Conservation (phyloP, 1,140 invertebrate species). For the Rhysida immarginata region DNA sequence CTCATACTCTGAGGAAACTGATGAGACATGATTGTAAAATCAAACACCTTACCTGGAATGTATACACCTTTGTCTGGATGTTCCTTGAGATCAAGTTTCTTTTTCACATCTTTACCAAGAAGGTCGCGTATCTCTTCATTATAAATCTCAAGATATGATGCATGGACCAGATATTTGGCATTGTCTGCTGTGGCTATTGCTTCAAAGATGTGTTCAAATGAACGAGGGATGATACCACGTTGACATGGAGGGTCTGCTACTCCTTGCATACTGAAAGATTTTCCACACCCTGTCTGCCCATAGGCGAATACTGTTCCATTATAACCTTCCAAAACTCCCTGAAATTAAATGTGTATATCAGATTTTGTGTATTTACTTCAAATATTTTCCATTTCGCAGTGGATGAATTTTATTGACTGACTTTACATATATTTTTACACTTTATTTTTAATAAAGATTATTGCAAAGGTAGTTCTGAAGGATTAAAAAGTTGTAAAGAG, state of each 20-base stretch:
- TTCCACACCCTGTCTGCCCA: conserved; percentile 71
- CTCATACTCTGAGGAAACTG: not conserved
- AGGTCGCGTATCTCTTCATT: conserved; percentile 75
- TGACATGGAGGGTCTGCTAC: conserved; percentile 35
- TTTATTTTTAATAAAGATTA: too few species aligned
- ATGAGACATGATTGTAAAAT: not conserved
- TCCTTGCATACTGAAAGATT: conserved; percentile 63
- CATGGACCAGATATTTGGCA: conserved; percentile 68
- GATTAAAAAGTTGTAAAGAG: too few species aligned
- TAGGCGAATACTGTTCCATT: conserved; percentile 78
- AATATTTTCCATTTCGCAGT: too few species aligned
- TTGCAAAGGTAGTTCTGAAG: too few species aligned
- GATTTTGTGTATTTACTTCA: too few species aligned
- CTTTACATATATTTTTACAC: too few species aligned
- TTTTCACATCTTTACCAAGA: conserved; percentile 46
- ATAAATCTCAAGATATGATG: conserved; percentile 89
- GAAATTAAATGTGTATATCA: too few species aligned
- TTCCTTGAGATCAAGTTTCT: conserved; percentile 61
- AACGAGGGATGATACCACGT: conserved; percentile 65
- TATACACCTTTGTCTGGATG: conserved; percentile 64
- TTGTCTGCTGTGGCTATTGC: conserved; percentile 64
- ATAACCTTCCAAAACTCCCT: conserved; percentile 72
- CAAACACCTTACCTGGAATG: conserved; percentile 46
- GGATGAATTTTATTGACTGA: too few species aligned
- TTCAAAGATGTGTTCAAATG: conserved; percentile 85